These are phyloP conservation scores for Mimumesa dahlbomi DNA, from an alignment of 2,888 invertebrate species.

Conservation along the genomic window DNA sequence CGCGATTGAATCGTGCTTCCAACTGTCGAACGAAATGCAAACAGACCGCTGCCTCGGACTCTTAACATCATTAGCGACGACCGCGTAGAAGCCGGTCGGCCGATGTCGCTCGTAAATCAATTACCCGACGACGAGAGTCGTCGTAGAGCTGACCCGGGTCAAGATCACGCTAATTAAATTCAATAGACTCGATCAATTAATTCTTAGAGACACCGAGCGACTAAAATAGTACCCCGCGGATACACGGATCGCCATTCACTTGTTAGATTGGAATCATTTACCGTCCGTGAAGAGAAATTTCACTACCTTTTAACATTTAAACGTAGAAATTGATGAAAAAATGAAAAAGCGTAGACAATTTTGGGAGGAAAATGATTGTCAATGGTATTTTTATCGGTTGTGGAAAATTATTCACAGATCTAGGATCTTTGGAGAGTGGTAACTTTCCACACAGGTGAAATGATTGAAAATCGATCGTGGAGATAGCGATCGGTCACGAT, in stretches of 20 bases:
- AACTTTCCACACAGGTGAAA: too few species aligned
- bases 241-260: background rate
- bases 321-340: too few species aligned
- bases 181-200: background rate
- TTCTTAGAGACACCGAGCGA: conserved; percentile 10
- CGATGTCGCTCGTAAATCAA: conserved; percentile 38
- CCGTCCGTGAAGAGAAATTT: too few species aligned
- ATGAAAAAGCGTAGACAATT: too few species aligned
- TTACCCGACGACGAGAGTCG: conserved; percentile 15
- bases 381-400: too few species aligned
- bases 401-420: too few species aligned
- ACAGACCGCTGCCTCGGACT: background rate
- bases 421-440: too few species aligned
- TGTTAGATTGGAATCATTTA: too few species aligned
- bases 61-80: conserved; percentile 9
- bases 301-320: too few species aligned
- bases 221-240: background rate
- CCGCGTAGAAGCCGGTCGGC: conserved; percentile 4
- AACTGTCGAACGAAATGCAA: background rate
- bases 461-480: too few species aligned
- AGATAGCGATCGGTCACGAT: background rate
- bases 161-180: conserved; percentile 34
- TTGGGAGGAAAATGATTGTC: too few species aligned
- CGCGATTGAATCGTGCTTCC: background rate
- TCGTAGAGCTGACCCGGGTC: conserved; percentile 25